Base-by-base conservation (phyloP, 1,140 invertebrate species). In the Ptiloglossa arizonensis region DNA sequence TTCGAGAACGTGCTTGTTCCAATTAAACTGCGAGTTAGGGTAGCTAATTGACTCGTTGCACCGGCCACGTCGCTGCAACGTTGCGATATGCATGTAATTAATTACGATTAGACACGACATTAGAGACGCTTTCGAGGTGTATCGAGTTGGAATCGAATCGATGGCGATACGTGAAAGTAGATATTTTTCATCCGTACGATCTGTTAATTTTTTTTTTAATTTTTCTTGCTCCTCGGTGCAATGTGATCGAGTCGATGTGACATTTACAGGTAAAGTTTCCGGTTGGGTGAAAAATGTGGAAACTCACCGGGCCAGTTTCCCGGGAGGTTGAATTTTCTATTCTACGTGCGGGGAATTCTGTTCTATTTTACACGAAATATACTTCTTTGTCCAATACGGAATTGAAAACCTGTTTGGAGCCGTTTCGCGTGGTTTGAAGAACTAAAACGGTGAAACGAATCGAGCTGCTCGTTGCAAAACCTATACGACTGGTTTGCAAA, bases 31-130 rank as follows among this genome's bases (percentile, higher is more conserved):
- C 15, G 32, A 32, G 27, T 44, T 44, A 19, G 62, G 44, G 15
- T n/a, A 44, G 56, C 9, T 74, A 74, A 74, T 66, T 67, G 62
- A 29, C n/a, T 72, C 50, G 38, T 67, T 44, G 46, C 5, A 35
- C 1, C 19, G n/a, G 24, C 13, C 24, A 22, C 5, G 41, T 48
- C 38, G 41, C 29, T 41, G 41, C 41, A n/a, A 11, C 17, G n/a
- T 15, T 11, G 3, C 11, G 1, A 38, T n/a, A n/a, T 24, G 38
- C 27, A 9, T 32, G 19, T 29, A 67, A 74, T 67, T 66, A 54
- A 44, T 60, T 60, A 19, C 19, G 56, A 46, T 24, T 4, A 19
- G 17, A 52, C 24, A 48, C n/a, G 41, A 1, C 11, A 63, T 52
- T 27, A 24, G 17, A 17, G 22, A 63, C 17, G 19, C 27, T 11